Evolutionary conservation across 2,888 invertebrate species (phyloP).

Genomic region (Ennomos erosarius): DNA sequence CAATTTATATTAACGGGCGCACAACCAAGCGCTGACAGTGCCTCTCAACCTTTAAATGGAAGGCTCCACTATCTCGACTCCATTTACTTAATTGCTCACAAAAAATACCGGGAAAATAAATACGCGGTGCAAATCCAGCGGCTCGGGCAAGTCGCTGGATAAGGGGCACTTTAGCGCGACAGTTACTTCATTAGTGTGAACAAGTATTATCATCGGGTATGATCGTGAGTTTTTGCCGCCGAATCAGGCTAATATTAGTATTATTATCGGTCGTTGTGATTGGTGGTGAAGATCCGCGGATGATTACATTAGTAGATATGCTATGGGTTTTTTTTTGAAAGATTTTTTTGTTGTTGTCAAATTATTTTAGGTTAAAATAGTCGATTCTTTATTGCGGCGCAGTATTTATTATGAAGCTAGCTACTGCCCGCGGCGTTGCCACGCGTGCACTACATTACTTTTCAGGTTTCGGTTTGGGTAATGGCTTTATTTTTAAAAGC

Average conservation of each 20-base stretch:
- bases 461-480: no score
- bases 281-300: background rate
- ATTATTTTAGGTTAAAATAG: no score
- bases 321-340: background rate
- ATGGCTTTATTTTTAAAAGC: no score
- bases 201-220: constrained; percentile 19
- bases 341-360: no score
- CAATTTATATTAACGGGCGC: background rate
- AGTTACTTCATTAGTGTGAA: constrained; percentile 28
- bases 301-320: background rate
- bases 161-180: constrained; percentile 25
- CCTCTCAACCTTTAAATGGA: constrained; percentile 5
- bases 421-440: no score
- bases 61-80: constrained; percentile 8
- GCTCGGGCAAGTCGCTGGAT: constrained; percentile 4
- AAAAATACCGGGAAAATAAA: constrained; percentile 6
- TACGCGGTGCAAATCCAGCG: background rate
- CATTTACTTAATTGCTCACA: constrained; percentile 12
- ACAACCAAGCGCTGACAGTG: background rate
- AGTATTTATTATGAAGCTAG: no score
- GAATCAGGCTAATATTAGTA: background rate
- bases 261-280: background rate
- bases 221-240: constrained; percentile 7
- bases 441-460: no score
- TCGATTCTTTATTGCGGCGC: no score